Conservation (phyloP, 2,888 invertebrate species). For the Shargacucullia verbasci region DNA sequence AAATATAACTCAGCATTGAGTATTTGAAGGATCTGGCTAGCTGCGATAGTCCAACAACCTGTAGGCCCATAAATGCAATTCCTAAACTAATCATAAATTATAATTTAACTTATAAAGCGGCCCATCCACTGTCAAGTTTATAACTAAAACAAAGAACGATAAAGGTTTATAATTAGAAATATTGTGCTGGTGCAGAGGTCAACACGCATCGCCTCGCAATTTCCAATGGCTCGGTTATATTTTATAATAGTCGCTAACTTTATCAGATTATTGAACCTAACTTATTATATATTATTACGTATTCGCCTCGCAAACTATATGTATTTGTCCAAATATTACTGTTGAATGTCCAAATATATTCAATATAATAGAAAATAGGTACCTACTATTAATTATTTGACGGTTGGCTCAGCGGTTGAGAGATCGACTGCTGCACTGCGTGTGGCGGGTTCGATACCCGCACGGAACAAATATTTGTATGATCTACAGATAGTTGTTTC, state of each 20-base stretch:
- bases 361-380: too few species aligned
- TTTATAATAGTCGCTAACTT: conserved; percentile 62
- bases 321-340: conserved; percentile 2
- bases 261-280: conserved; percentile 78
- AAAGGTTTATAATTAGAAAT: conserved; percentile 79
- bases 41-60: too few species aligned
- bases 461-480: too few species aligned
- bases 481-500: too few species aligned
- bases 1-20: too few species aligned
- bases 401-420: too few species aligned
- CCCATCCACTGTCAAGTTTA: conserved; percentile 57
- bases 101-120: conserved; percentile 17
- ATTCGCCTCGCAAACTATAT: conserved; percentile 42
- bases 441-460: too few species aligned
- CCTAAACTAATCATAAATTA: neutral
- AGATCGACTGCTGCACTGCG: too few species aligned
- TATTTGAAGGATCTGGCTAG: too few species aligned
- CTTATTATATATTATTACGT: too few species aligned
- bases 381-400: neutral
- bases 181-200: conserved; percentile 74
- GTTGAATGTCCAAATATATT: too few species aligned
- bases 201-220: conserved; percentile 69
- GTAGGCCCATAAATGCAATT: too few species aligned
- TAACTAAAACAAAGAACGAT: conserved; percentile 57
- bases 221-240: conserved; percentile 72